A percentile compares a stretch with the other conserved stretches of the same genome.
Conservation (phyloP, 2,888 invertebrate species). For the Stictocephala bisonia region DNA sequence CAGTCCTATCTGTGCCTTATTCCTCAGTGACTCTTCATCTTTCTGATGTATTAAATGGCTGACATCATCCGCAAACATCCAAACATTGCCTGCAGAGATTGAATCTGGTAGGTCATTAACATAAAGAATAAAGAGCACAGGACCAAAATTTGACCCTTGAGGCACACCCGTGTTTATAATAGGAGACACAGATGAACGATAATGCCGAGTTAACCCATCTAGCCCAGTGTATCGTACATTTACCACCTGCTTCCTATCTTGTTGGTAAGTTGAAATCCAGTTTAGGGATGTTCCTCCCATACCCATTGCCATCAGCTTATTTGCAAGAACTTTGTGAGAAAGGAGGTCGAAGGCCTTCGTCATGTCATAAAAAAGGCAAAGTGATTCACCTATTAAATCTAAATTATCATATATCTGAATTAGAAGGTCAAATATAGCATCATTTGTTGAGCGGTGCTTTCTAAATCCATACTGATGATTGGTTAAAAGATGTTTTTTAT, state of each 20-base stretch:
- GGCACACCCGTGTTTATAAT: slow-evolving; percentile 16
- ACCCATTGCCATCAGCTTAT: slow-evolving; percentile 16
- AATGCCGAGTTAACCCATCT: slow-evolving; percentile 10
- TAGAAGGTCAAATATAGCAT: slow-evolving; percentile 28
- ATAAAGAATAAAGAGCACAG: slow-evolving; percentile 26
- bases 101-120: slow-evolving; percentile 23
- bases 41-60: slow-evolving; percentile 22
- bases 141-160: slow-evolving; percentile 25
- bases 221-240: slow-evolving; percentile 1
- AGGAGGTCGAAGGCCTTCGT: slow-evolving; percentile 35
- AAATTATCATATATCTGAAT: slow-evolving; percentile 24
- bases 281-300: background rate
- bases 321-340: background rate
- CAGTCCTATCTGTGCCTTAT: background rate
- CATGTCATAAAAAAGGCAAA: no score
- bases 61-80: slow-evolving; percentile 31
- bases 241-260: background rate
- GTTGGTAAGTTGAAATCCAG: slow-evolving; percentile 17
- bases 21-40: background rate
- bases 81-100: slow-evolving; percentile 1
- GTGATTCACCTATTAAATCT: background rate
- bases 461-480: slow-evolving; percentile 26
- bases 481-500: background rate
- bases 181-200: background rate
- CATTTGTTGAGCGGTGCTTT: background rate